These are phyloP conservation scores for Mesodorylaimus sp. DNA, from an alignment of 2,888 invertebrate species.

Conservation along the genomic window DNA sequence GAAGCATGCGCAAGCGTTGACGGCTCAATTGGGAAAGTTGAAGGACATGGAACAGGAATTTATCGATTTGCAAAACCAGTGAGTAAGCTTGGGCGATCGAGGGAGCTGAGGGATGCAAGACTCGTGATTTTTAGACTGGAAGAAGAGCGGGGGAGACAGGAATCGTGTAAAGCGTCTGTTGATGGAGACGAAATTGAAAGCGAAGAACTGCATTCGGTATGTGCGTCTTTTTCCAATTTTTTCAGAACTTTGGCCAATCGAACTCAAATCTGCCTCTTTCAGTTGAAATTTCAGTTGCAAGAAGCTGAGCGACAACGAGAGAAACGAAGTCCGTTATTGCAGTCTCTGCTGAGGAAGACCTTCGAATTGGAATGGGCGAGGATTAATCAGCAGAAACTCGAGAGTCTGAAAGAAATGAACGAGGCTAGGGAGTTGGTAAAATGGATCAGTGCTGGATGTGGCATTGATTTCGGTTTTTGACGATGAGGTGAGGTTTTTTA, in stretches of 20 bases:
- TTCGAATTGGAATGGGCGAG: constrained; percentile 81
- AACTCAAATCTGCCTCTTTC: not conserved
- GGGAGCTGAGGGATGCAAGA: no score
- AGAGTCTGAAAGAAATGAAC: constrained; percentile 62
- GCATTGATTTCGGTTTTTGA: not conserved
- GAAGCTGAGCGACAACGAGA: constrained; percentile 11
- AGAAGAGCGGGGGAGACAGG: no score
- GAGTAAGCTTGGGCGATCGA: not conserved
- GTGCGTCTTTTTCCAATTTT: no score
- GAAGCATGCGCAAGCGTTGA: constrained; percentile 18
- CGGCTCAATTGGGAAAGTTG: constrained; percentile 42
- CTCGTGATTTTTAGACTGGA: no score
- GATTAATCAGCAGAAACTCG: constrained; percentile 61
- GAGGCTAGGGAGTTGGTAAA: constrained; percentile 71
- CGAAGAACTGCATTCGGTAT: no score
- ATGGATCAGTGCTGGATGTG: constrained; percentile 15
- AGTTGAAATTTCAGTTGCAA: constrained; percentile 10
- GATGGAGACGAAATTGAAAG: no score
- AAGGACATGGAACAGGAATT: constrained; percentile 80
- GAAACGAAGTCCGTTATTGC: constrained; percentile 43
- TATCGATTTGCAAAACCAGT: constrained; percentile 53
- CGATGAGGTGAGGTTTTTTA: constrained; percentile 25
- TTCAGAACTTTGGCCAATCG: no score
- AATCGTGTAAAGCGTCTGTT: no score
- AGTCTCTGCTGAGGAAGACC: constrained; percentile 83